Conservation (phyloP, 2,797 vertebrate species). For the Diplodus sargus region DNA sequence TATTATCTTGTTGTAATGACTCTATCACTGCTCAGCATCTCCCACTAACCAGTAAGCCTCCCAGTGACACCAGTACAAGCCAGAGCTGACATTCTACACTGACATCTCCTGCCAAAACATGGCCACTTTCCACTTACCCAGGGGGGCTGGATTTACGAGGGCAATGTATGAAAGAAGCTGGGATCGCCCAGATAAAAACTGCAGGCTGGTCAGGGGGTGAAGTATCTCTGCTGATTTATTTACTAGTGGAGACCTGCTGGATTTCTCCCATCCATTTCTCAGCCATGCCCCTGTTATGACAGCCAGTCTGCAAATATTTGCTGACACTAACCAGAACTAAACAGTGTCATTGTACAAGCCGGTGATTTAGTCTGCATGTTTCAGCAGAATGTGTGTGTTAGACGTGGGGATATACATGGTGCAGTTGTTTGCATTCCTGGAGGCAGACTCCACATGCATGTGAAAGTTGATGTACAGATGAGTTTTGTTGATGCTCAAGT, state of each 20-base stretch:
- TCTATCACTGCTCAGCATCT: conserved; percentile 65
- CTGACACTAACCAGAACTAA: conserved; percentile 88
- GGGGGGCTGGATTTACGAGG: conserved; percentile 79
- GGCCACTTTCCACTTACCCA: conserved; percentile 70
- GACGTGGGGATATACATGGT: conserved; percentile 78
- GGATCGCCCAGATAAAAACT: conserved; percentile 84
- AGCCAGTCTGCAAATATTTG: conserved; percentile 89
- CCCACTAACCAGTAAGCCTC: conserved; percentile 65
- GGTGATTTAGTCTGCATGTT: conserved; percentile 78
- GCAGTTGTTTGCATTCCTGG: conserved; percentile 83
- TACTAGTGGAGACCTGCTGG: conserved; percentile 75
- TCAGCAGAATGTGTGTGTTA: conserved; percentile 75
- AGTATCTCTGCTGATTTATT: conserved; percentile 85
- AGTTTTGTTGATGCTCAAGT: conserved; percentile 61
- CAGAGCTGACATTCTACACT: conserved; percentile 71
- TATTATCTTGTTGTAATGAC: conserved; percentile 61
- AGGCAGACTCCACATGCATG: conserved; percentile 61
- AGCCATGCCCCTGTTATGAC: conserved; percentile 87
- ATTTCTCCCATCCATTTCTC: conserved; percentile 80
- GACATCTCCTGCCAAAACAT: conserved; percentile 76
- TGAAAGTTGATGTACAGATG: conserved; percentile 67
- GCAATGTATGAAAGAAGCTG: conserved; percentile 75
- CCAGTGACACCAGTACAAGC: conserved; percentile 62
- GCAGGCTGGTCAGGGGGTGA: conserved; percentile 82
- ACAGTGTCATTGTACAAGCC: conserved; percentile 84